Evolutionary conservation across 2,113 vertebrate genomes (phyloP).

Genomic region (Puntigrus tetrazona): DNA sequence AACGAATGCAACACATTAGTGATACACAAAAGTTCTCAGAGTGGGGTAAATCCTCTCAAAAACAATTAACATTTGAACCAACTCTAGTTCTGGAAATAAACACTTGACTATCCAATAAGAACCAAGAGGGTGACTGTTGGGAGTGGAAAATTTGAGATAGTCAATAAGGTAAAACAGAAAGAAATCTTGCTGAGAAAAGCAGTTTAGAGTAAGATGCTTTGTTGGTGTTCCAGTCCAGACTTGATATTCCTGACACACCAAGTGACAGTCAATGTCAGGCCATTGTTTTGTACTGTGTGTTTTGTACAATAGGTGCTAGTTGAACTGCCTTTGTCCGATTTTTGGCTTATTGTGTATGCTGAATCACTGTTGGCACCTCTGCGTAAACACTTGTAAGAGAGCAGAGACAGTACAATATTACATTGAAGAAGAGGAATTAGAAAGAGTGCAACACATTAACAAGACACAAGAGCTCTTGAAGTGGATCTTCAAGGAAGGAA

Average conservation of each 20-base stretch:
- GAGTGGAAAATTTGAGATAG: background rate
- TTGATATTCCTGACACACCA: no score
- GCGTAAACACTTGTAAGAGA: background rate
- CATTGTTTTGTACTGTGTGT: no score
- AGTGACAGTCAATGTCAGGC: no score
- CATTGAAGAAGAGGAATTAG: slow-evolving; percentile 11
- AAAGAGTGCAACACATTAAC: slow-evolving; percentile 33
- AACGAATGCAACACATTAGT: slow-evolving; percentile 6
- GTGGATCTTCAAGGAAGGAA: slow-evolving; percentile 4
- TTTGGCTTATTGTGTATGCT: no score
- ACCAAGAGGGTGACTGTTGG: background rate
- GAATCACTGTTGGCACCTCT: no score
- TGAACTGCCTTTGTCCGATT: no score
- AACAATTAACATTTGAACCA: slow-evolving; percentile 16
- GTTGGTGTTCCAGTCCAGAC: background rate
- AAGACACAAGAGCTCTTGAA: background rate
- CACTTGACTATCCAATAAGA: background rate
- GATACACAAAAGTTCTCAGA: background rate
- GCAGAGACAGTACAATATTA: background rate
- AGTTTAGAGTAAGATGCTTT: background rate
- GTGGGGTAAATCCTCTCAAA: slow-evolving; percentile 17
- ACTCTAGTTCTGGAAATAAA: background rate
- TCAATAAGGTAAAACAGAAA: background rate
- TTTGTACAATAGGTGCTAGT: no score
- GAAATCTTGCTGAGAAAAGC: background rate